Base-by-base conservation (phyloP, 2,797 vertebrate genomes). In the Adrianichthys oophorus region DNA sequence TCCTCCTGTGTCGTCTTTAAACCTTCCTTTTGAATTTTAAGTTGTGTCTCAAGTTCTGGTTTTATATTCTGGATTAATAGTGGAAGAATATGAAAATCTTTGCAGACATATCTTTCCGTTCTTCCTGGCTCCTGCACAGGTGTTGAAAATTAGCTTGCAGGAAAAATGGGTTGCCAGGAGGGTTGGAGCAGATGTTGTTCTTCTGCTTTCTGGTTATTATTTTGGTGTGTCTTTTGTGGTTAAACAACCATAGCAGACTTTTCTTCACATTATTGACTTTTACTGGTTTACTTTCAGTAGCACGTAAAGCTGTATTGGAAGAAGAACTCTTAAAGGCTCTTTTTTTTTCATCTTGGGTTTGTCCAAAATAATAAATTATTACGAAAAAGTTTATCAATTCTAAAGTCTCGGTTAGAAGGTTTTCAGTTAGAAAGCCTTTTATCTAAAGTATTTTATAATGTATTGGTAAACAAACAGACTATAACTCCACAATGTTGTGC, bases 251-350 rank as follows among this genome's bases (percentile, higher is more conserved):
- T 23, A 32, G 37, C 21, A 52, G 46, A 49, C 58, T 54, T 52
- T 55, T 52, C 48, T 41, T 40, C 0, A 45, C 41, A 40, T 62
- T 43, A 56, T 47, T 48, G 40, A 45, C 54, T 62, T 48, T 68
- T 57, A 68, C 29, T 29, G 23, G 52, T 52, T 65, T 52, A 21
- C 48, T 53, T 55, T 23, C 51, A 52, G 50, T 18, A 58, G 45
- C 3, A 57, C 29, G 44, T 65, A 48, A 32, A 58, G 42, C 49
- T 41, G 21, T 19, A 53, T 52, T 57, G 41, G 29, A 45, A 41
- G 43, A 44, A 10, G 3, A 17, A 8, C n/a, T 13, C 32, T 37
- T 37, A 37, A 37, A 37, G 10, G 10, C 2, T 10, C 1, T 37
- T 37, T 37, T 32, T 37, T 32, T 37, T 12, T 37, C 32, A 37